Evolutionary conservation across 2,888 invertebrate genomes (phyloP), one percentile per base, ranked within the genome.

Genomic region (Parthenolecanium corni): DNA sequence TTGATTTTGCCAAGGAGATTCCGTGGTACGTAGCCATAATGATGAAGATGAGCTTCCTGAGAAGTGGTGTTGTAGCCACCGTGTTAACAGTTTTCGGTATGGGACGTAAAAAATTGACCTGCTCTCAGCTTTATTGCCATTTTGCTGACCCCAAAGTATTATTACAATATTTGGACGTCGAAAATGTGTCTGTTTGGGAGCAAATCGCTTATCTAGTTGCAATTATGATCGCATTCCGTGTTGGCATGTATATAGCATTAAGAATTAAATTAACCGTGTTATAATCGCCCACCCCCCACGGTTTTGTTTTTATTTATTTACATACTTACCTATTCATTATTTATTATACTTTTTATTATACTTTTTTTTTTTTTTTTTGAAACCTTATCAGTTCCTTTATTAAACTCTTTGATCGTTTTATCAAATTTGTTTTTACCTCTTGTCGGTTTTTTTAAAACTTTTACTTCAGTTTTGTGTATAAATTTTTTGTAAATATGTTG

Each of bases 1-100:
- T 84, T 67, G 84, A 84, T 71, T 84, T 83, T 73, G 83, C 84
- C 0, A 76, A 78, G 46, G 75, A 79, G 66, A 82, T 84, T 64
- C 79, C 83, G 0, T 72, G 77, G 3, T 68, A 78, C 20, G 81
- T 83, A 80, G 78, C 80, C 71, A 72, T 80, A 3, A 67, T 82
- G 3, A 82, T 83, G 80, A 82, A 81, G 71, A 77, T 78, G 4
- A 83, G 83, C 23, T 84, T 82, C 72, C 78, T 84, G 67, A 76
- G 84, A 20, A 80, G 82, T 66, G 82, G 82, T 0, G 80, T 82
- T 2, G 82, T 82, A 14, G 80, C 81, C 0, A 74, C 83, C 71
- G 76, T 82, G 0, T 71, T 83, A 1, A 78, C 80, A 0, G 76
- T 83, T 3, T 84, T 83, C 70, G 83, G 84, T 6, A 80, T 81